A percentile compares a stretch with the other conserved stretches of the same genome.
phyloP scores from a whole-genome alignment of 2,888 invertebrate species.

The Craniophora ligustri region DNA sequence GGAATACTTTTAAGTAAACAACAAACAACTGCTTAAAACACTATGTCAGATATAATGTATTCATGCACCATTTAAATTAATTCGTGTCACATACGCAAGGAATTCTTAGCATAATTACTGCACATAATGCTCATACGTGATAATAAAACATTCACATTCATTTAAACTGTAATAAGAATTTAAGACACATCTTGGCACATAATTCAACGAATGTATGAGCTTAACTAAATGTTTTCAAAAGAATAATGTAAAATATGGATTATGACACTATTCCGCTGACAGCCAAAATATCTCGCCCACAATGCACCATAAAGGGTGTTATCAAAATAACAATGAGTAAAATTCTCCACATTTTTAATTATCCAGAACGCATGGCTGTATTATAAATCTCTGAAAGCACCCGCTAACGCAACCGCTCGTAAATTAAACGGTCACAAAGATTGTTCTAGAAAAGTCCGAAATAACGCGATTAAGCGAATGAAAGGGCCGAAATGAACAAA shows the following conservation, averaged over 20 bases:
- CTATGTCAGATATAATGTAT: constrained; percentile 1
- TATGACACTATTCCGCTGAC: constrained; percentile 27
- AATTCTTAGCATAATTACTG: too few relatives aligned
- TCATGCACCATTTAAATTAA: constrained; percentile 18
- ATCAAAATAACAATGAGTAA: constrained; percentile 49
- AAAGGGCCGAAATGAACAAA: constrained; percentile 87
- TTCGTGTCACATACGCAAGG: background rate
- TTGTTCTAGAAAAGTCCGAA: constrained; percentile 78
- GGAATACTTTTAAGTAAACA: too few relatives aligned
- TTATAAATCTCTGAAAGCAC: constrained; percentile 39
- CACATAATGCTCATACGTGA: background rate
- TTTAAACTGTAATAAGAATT: background rate
- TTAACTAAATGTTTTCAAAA: constrained; percentile 22
- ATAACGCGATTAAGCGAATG: constrained; percentile 87
- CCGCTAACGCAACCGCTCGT: constrained; percentile 54
- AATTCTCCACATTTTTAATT: constrained; percentile 49
- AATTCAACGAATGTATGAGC: constrained; percentile 3
- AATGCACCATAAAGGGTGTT: constrained; percentile 43
- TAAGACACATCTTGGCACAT: constrained; percentile 9
- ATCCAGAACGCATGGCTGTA: constrained; percentile 47
- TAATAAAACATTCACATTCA: background rate
- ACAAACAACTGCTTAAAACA: constrained; percentile 16
- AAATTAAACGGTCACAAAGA: constrained; percentile 61
- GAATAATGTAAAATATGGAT: constrained; percentile 43
- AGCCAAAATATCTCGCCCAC: constrained; percentile 38